Base-by-base conservation (phyloP, 2,888 invertebrate species). In the Habrosyne pyritoides region DNA sequence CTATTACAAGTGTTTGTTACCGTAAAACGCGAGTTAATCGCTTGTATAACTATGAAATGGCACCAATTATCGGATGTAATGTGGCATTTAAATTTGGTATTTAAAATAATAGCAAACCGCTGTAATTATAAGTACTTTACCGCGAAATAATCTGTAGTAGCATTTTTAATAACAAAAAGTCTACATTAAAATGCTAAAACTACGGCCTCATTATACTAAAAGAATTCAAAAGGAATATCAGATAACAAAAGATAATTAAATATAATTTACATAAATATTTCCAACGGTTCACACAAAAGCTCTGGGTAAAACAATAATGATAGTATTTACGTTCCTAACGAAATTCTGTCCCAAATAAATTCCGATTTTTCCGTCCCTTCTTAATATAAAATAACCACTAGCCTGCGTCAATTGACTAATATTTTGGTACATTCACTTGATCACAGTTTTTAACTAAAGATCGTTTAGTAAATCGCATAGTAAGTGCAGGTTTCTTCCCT, bases 391-490 rank as follows among this genome's bases (percentile, higher is more conserved):
- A 86, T 83, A 76, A 82, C 78, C 71, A 72, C 77, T 81, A 79
- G 82, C 76, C 79, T 73, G 67, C 72, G 71, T 63, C 72, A 73
- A 71, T 76, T 75, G 81, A 82, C 77, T 74, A 70, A 70, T 76
- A 73, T 74, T 84, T 81, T 71, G 71, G 63, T 81, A 66, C 81
- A 76, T 81, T 86, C 78, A 76, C 75, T 71, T 79, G 82, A 86
- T 83, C 75, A 84, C 80, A 72, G 80, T 78, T 80, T 79, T 86
- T 82, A 83, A 72, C 66, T 62, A 64, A 61, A 59, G 69, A 76
- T 73, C 79, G 68, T 83, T 85, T 79, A 77, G 63, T 77, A 70
- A 79, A 83, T 79, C 73, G 73, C 48, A 62, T 64, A 64, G 60
- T 80, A 81, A 83, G 70, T 79, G 63, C 63, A 61, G 74, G 75